phyloP scores from a whole-genome alignment of 2,888 invertebrate genomes.

The Microchrysa polita region DNA sequence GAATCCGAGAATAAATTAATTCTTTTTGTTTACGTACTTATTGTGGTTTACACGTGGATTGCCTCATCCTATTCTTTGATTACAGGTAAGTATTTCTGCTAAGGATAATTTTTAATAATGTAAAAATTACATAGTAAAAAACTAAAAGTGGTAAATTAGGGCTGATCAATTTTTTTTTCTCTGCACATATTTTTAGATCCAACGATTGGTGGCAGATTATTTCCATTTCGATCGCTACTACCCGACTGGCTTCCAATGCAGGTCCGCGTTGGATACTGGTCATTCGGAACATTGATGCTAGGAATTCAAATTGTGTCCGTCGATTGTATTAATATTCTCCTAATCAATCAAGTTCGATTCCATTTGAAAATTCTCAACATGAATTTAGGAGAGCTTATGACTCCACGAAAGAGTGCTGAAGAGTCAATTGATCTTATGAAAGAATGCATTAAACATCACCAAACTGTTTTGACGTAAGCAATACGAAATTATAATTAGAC shows the following conservation, averaged over 20 bases:
- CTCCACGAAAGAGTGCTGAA: too few species aligned
- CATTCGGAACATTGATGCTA: slow-evolving; percentile 50
- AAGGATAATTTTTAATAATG: too few species aligned
- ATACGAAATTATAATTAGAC: too few species aligned
- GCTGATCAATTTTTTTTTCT: too few species aligned
- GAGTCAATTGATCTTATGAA: background rate
- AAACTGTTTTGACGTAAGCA: slow-evolving; percentile 2
- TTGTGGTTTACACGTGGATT: too few species aligned
- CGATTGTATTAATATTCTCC: slow-evolving; percentile 55
- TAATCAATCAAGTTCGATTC: slow-evolving; percentile 57
- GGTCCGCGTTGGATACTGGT: slow-evolving; percentile 54
- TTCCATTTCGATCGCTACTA: slow-evolving; percentile 55
- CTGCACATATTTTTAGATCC: background rate
- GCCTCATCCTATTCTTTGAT: too few species aligned
- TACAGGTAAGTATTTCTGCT: too few species aligned
- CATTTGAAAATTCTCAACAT: slow-evolving; percentile 56
- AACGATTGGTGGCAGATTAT: slow-evolving; percentile 51
- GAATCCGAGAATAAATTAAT: too few species aligned
- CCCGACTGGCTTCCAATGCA: slow-evolving; percentile 53
- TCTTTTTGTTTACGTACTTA: too few species aligned
- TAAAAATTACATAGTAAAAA: too few species aligned
- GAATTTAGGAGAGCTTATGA: slow-evolving; percentile 50
- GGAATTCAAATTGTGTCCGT: slow-evolving; percentile 54
- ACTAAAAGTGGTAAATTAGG: too few species aligned
- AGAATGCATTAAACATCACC: background rate